A percentile compares a stretch with the other conserved stretches of the same genome.
Conservation (phyloP, 2,113 vertebrate species). For the Tenebrosternarchus preto region DNA sequence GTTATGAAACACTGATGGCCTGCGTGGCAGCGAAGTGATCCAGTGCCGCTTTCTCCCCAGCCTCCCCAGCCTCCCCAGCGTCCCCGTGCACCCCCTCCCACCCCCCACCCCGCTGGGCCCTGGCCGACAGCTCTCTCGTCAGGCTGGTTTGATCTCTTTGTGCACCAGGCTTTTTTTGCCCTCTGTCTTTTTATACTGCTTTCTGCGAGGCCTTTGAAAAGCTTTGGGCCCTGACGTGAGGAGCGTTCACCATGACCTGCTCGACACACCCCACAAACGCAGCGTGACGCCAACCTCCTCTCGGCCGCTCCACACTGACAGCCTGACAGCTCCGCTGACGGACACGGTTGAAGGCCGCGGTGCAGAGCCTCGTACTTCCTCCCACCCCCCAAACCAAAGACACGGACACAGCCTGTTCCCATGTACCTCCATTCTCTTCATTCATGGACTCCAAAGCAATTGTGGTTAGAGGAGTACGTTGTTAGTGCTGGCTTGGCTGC, state of each 20-base stretch:
- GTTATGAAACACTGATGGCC: too few relatives aligned
- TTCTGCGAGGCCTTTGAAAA: constrained; percentile 61
- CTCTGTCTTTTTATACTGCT: constrained; percentile 46
- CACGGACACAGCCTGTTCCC: constrained; percentile 16
- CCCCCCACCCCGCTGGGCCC: background rate
- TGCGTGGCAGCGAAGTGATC: too few relatives aligned
- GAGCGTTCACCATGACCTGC: constrained; percentile 44
- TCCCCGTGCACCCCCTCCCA: background rate
- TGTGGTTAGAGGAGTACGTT: background rate
- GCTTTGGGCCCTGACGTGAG: constrained; percentile 42
- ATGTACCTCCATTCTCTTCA: constrained; percentile 31
- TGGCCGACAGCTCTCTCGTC: constrained; percentile 35
- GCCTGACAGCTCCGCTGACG: constrained; percentile 39
- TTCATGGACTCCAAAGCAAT: constrained; percentile 9
- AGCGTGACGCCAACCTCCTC: constrained; percentile 58
- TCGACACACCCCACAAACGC: constrained; percentile 43
- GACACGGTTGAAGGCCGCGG: constrained; percentile 24
- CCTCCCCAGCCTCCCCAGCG: background rate
- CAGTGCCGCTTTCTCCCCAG: background rate
- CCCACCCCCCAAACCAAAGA: constrained; percentile 38
- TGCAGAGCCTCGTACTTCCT: background rate
- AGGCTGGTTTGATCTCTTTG: constrained; percentile 56
- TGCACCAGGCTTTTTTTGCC: constrained; percentile 29
- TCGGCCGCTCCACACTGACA: constrained; percentile 40
- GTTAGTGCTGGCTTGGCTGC: constrained; percentile 27